phyloP scores from a whole-genome alignment of 1,140 invertebrate species.

The Calephelis nemesis region DNA sequence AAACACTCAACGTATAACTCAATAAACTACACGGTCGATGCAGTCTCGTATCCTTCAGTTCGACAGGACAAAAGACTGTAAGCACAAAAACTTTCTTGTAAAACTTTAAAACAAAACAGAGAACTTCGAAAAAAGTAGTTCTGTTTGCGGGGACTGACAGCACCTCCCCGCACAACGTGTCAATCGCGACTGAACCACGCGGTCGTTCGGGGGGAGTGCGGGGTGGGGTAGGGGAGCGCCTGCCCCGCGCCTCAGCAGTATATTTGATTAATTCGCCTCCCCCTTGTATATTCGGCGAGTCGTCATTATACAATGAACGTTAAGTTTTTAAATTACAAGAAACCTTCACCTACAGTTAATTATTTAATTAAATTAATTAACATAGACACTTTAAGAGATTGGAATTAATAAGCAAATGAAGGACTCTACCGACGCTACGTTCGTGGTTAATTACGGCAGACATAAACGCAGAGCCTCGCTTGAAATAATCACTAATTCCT shows the following conservation, averaged over 20 bases:
- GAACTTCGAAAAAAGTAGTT: conserved; percentile 77
- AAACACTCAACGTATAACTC: conserved; percentile 74
- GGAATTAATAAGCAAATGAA: conserved; percentile 73
- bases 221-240: conserved; percentile 41
- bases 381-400: conserved; percentile 64
- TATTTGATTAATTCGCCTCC: conserved; percentile 79
- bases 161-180: conserved; percentile 68
- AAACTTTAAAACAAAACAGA: conserved; percentile 73
- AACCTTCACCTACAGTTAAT: conserved; percentile 76
- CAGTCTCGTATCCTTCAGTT: conserved; percentile 64
- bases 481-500: conserved; percentile 74
- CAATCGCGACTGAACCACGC: conserved; percentile 72
- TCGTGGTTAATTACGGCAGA: conserved; percentile 68
- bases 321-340: conserved; percentile 76
- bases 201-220: conserved; percentile 54
- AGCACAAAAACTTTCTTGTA: conserved; percentile 67
- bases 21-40: conserved; percentile 62
- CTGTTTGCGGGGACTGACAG: conserved; percentile 60
- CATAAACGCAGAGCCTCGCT: conserved; percentile 58
- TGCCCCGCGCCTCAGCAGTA: conserved; percentile 66
- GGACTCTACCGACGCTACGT: conserved; percentile 52
- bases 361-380: conserved; percentile 77
- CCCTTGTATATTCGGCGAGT: conserved; percentile 75
- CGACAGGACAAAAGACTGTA: conserved; percentile 58
- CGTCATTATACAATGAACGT: conserved; percentile 68